phyloP scores from a whole-genome alignment of 2,888 invertebrate species.

The Cataglyphis rosenhaueri region DNA sequence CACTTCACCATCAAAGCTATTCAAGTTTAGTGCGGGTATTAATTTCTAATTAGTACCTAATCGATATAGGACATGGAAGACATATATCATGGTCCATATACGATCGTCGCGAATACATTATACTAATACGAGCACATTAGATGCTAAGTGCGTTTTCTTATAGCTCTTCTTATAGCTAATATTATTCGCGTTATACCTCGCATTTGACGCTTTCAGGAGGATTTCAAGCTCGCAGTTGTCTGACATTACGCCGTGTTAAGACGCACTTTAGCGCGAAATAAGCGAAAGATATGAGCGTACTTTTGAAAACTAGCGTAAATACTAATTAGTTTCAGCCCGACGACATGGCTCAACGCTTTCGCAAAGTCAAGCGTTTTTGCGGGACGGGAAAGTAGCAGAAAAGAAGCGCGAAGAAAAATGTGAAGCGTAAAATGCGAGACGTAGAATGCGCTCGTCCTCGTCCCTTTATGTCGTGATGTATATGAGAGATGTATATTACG shows the following conservation, averaged over 20 bases:
- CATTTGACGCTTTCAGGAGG: conserved; percentile 55
- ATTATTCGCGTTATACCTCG: conserved; percentile 20
- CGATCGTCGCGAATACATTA: not conserved
- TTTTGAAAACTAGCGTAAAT: conserved; percentile 74
- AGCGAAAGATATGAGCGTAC: conserved; percentile 66
- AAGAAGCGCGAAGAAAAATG: conserved; percentile 46
- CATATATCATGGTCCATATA: conserved; percentile 23
- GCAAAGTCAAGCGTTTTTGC: conserved; percentile 64
- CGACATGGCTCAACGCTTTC: conserved; percentile 37
- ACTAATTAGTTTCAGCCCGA: conserved; percentile 71
- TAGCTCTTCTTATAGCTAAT: conserved; percentile 1
- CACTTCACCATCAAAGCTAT: conserved; percentile 78
- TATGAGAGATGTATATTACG: not conserved
- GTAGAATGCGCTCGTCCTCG: conserved; percentile 60
- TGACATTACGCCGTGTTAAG: conserved; percentile 69
- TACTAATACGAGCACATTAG: not conserved
- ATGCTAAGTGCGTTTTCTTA: conserved; percentile 11
- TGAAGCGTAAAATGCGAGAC: conserved; percentile 53
- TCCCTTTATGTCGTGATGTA: conserved; percentile 47
- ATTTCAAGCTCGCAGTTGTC: conserved; percentile 69
- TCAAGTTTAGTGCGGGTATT: conserved; percentile 77
- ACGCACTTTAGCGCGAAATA: conserved; percentile 64
- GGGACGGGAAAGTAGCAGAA: conserved; percentile 29
- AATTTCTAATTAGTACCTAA: conserved; percentile 82
- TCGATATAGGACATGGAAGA: conserved; percentile 64